A percentile compares a stretch with the other conserved stretches of the same genome.
Conservation (phyloP, 1,140 invertebrate species). For the Ceratosolen solmsi region DNA sequence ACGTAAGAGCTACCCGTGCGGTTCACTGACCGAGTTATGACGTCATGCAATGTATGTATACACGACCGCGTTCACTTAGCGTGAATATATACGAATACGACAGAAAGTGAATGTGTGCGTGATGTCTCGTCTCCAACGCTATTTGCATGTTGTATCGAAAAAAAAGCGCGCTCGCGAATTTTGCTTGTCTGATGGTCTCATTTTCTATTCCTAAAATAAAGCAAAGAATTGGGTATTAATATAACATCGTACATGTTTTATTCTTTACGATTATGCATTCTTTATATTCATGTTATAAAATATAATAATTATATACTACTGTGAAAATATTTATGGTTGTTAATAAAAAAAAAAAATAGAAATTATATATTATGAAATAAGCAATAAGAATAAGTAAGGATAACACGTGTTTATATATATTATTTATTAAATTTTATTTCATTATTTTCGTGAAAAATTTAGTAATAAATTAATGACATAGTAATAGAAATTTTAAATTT, state of each 20-base stretch:
- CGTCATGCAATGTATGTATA: slow-evolving; percentile 1
- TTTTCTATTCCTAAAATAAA: not conserved
- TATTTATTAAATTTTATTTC: too few relatives aligned
- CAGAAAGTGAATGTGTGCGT: slow-evolving; percentile 12
- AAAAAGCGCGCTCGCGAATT: not conserved
- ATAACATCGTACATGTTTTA: not conserved
- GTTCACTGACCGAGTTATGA: slow-evolving; percentile 52
- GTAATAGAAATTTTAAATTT: too few relatives aligned
- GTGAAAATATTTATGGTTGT: too few relatives aligned
- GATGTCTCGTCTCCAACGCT: not conserved
- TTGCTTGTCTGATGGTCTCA: not conserved
- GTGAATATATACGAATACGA: not conserved
- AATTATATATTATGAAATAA: too few relatives aligned
- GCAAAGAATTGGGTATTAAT: not conserved
- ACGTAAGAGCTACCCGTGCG: slow-evolving; percentile 40
- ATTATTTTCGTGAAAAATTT: too few relatives aligned
- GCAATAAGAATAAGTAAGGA: too few relatives aligned
- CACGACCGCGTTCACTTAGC: not conserved
- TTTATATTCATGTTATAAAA: not conserved
- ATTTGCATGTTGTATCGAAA: slow-evolving; percentile 31
- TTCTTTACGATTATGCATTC: not conserved
- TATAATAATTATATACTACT: not conserved
- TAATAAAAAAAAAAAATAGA: too few relatives aligned
- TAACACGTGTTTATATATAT: too few relatives aligned
- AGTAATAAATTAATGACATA: too few relatives aligned